These are phyloP conservation scores for Holocentrus rufus DNA, from an alignment of 2,797 vertebrate genomes.

Conservation along the genomic window DNA sequence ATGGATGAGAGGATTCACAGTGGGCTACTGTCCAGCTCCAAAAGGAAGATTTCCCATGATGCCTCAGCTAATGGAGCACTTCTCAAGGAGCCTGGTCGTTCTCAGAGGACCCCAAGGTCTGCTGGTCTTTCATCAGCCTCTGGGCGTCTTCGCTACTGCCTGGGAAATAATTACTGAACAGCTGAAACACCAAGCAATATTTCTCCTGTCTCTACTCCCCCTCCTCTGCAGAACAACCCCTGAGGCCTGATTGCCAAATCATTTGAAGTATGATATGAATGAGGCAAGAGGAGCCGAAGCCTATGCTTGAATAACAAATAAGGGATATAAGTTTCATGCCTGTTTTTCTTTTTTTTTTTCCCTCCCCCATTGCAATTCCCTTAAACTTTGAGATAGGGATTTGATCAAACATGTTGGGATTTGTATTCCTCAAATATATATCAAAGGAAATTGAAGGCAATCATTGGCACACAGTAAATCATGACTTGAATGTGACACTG, in stretches of 20 bases:
- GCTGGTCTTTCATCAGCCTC: constrained; percentile 75
- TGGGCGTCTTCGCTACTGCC: constrained; percentile 54
- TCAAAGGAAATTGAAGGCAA: constrained; percentile 41
- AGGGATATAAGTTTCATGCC: constrained; percentile 56
- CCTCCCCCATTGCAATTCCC: background rate
- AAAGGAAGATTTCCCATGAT: constrained; percentile 62
- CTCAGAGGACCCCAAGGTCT: constrained; percentile 67
- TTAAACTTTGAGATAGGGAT: constrained; percentile 51
- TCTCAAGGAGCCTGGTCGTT: constrained; percentile 44
- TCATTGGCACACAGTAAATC: constrained; percentile 18
- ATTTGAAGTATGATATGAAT: constrained; percentile 79
- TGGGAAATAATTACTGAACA: constrained; percentile 77
- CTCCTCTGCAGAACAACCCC: constrained; percentile 43
- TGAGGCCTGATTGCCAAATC: constrained; percentile 77
- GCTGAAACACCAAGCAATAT: constrained; percentile 70
- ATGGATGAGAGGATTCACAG: constrained; percentile 23
- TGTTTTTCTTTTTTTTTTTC: constrained; percentile 24
- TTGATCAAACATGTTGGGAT: constrained; percentile 53
- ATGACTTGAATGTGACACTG: constrained; percentile 27
- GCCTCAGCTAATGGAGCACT: constrained; percentile 63
- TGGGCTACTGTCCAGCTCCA: constrained; percentile 37
- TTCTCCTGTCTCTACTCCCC: constrained; percentile 54
- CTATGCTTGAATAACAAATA: constrained; percentile 75
- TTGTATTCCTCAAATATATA: constrained; percentile 52
- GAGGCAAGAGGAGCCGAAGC: constrained; percentile 67